Base-by-base conservation (phyloP, 2,888 invertebrate genomes). In the Quadroppia sp. region DNA sequence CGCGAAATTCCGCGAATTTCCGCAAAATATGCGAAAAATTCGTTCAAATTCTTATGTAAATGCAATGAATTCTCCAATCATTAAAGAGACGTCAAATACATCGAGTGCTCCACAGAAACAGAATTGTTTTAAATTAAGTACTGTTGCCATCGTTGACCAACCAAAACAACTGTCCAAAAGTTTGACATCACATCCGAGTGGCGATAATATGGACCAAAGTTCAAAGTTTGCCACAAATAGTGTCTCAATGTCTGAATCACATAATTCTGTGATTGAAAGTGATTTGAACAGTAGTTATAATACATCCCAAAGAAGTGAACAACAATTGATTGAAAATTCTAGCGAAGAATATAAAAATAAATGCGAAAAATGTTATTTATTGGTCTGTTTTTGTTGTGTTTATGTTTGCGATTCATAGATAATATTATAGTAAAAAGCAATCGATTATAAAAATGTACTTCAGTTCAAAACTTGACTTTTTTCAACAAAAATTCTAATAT, bases 11-110 rank as follows among this genome's bases (percentile, higher is more conserved):
- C n/a, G n/a, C n/a, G n/a, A 48, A 48, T 48, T 48, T 9, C 4
- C 4, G n/a, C 59, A 59, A 64, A 64, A 64, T 64, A 64, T 64
- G 61, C n/a, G 36, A 20, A 30, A 9, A 32, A 64, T 64, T 64
- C 61, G 61, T 64, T 36, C 61, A 11, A n/a, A 64, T 20, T 64
- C 61, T 20, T 64, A 64, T 11, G 2, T 1, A 3, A 15, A 32
- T 20, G 61, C 61, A 36, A 64, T 64, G 61, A 36, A 36, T 64
- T 36, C 36, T 11, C 17, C 61, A 2, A 20, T 64, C 30, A 64
- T 64, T 32, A 64, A 23, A 11, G 36, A 36, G 20, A 64, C 20
- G 1, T 36, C 32, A 15, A 36, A 9, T 20, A 15, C 20, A 64
- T 64, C 36, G 17, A 56, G 23, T 30, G 56, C 1, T 15, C 1